phyloP scores from a whole-genome alignment of 2,888 invertebrate genomes.

The Polydrusus cervinus region DNA sequence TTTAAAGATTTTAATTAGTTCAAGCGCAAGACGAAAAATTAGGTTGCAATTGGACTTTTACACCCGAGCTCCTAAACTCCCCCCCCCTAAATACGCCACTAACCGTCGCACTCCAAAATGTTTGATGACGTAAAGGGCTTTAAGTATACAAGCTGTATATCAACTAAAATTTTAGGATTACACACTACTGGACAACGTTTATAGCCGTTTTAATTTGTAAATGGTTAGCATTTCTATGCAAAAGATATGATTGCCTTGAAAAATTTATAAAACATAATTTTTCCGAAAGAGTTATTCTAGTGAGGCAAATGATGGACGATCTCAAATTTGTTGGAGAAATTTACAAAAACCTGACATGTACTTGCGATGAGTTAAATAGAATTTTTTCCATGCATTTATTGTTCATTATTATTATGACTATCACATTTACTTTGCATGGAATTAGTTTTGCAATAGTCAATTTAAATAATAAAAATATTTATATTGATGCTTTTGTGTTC shows the following conservation, averaged over 20 bases:
- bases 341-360: slow-evolving; percentile 35
- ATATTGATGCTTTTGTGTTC: slow-evolving; percentile 24
- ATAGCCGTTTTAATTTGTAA: slow-evolving; percentile 36
- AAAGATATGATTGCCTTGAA: slow-evolving; percentile 39
- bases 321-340: slow-evolving; percentile 32
- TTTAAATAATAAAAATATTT: not conserved
- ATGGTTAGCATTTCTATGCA: slow-evolving; percentile 40
- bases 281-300: slow-evolving; percentile 28
- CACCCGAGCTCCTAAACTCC: too few species aligned
- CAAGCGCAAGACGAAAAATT: too few species aligned
- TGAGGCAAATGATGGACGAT: slow-evolving; percentile 25
- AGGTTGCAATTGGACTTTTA: too few species aligned
- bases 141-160: too few species aligned
- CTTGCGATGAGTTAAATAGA: slow-evolving; percentile 28
- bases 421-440: slow-evolving; percentile 41
- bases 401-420: slow-evolving; percentile 35
- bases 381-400: slow-evolving; percentile 47
- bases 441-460: slow-evolving; percentile 40
- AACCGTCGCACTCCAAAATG: not conserved
- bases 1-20: too few species aligned
- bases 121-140: too few species aligned
- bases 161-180: slow-evolving; percentile 36
- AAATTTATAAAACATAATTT: slow-evolving; percentile 23
- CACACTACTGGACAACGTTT: slow-evolving; percentile 44
- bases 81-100: too few species aligned